Percentiles rank a stretch among this genome's conserved stretches.
phyloP scores from a whole-genome alignment of 1,140 invertebrate species.

The Maniola jurtina region DNA sequence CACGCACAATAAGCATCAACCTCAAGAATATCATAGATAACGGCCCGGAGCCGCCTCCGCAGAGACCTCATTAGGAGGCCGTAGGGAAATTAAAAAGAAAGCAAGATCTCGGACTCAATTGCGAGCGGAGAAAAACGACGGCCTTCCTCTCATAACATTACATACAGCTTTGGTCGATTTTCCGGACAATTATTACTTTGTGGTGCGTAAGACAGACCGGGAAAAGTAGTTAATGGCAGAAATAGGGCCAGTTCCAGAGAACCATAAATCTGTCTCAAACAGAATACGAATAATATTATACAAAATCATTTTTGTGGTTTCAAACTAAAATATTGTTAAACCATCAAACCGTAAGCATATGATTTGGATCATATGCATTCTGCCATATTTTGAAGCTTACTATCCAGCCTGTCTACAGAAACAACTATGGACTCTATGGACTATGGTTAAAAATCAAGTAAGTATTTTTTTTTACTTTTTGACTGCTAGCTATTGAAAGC shows the following conservation, averaged over 20 bases:
- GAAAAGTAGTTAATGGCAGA: conserved; percentile 66
- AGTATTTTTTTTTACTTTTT: too few species aligned
- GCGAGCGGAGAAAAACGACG: conserved; percentile 68
- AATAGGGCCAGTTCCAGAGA: conserved; percentile 28
- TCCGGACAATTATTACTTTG: conserved; percentile 80
- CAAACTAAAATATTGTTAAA: too few species aligned
- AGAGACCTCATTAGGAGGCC: conserved; percentile 76
- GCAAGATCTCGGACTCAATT: conserved; percentile 77
- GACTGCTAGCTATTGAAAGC: too few species aligned
- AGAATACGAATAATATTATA: conserved; percentile 1
- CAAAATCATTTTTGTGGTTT: too few species aligned
- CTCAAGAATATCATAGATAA: conserved; percentile 79
- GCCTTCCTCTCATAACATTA: conserved; percentile 76
- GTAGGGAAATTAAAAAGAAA: conserved; percentile 80
- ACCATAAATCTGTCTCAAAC: conserved; percentile 24
- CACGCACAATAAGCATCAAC: conserved; percentile 79
- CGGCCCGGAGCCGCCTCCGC: conserved; percentile 60
- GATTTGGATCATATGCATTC: background rate
- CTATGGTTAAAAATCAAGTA: too few species aligned
- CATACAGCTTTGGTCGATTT: conserved; percentile 76
- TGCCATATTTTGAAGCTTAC: too few species aligned
- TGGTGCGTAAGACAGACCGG: conserved; percentile 73
- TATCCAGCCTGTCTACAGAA: background rate
- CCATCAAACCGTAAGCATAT: background rate
- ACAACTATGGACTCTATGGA: too few species aligned